Evolutionary conservation across 2,888 invertebrate species (phyloP), one percentile per base, ranked within the genome.

Genomic region (Abscondita cerata): DNA sequence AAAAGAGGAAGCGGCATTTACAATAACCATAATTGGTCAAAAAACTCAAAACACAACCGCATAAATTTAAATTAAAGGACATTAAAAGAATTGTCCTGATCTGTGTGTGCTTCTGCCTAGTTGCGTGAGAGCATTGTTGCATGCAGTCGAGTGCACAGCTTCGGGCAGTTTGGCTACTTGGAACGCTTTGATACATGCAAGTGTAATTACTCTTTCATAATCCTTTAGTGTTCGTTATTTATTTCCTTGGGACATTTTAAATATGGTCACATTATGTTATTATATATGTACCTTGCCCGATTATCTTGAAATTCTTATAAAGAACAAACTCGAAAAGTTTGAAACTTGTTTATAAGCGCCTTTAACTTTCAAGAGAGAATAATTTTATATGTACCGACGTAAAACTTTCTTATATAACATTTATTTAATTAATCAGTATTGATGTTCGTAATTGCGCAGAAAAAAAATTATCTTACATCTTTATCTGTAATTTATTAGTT

Each of bases 121-220:
- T 69, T 62, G 69, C 69, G 69, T 71, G 71, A 68, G 66, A 68
- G 62, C 62, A 61, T 48, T 65, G 63, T 71, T 65, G 68, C 68
- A 68, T 70, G 69, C 62, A 56, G 62, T 56, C 57, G 65, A 65
- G 61, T 59, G 59, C 53, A 56, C 62, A 61, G 70, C 71, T 68
- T 65, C 69, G 65, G 76, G 75, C 75, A 59, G 57, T 67, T 59
- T 69, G 69, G 75, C 76, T 76, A 76, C 76, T 75, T 76, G 75
- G 73, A 76, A 75, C 73, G 71, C 69, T 68, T 68, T 33, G 60
- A 65, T 69, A 66, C 73, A 75, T 75, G 75, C 74, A 72, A 73
- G 69, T 63, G 70, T 72, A 75, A 74, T 74, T 73, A 72, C 72
- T 68, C 68, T 70, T 71, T 71, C 69, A 71, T 70, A 73, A 72